Conservation (phyloP, 2,888 invertebrate species). For the Alsophila aescularia region DNA sequence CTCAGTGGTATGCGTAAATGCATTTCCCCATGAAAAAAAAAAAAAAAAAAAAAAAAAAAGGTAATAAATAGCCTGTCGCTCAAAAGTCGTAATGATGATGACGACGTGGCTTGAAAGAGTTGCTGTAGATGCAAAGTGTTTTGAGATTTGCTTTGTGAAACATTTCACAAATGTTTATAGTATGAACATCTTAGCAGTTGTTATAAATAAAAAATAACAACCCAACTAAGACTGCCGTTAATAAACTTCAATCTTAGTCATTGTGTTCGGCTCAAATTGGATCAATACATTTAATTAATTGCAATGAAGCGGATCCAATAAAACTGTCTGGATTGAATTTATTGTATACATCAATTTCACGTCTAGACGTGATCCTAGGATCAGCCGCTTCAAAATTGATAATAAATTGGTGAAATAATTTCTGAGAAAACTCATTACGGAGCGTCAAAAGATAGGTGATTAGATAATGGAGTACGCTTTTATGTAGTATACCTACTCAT, state of each 20-base stretch:
- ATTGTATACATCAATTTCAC: conserved; percentile 20
- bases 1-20: too few species aligned
- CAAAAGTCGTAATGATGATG: conserved; percentile 12
- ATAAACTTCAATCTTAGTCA: conserved; percentile 21
- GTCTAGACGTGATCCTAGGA: too few species aligned
- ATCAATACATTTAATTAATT: conserved; percentile 33
- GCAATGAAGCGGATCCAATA: conserved; percentile 35
- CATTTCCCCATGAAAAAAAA: too few species aligned
- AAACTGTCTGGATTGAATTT: conserved; percentile 32
- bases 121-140: too few species aligned
- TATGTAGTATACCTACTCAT: too few species aligned
- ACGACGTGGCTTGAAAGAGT: conserved; percentile 1
- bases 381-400: neutral
- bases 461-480: neutral
- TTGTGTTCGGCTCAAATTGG: conserved; percentile 30
- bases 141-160: too few species aligned
- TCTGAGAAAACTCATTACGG: conserved; percentile 2
- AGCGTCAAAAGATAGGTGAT: neutral
- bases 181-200: too few species aligned
- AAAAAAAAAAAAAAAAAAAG: too few species aligned
- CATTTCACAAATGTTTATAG: too few species aligned
- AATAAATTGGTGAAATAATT: neutral
- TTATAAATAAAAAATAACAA: neutral
- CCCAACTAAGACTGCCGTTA: neutral
- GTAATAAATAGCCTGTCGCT: conserved; percentile 9